A percentile compares a stretch with the other conserved stretches of the same genome.
Conservation (phyloP, 2,888 invertebrate species). For the Aleiodes testaceus region DNA sequence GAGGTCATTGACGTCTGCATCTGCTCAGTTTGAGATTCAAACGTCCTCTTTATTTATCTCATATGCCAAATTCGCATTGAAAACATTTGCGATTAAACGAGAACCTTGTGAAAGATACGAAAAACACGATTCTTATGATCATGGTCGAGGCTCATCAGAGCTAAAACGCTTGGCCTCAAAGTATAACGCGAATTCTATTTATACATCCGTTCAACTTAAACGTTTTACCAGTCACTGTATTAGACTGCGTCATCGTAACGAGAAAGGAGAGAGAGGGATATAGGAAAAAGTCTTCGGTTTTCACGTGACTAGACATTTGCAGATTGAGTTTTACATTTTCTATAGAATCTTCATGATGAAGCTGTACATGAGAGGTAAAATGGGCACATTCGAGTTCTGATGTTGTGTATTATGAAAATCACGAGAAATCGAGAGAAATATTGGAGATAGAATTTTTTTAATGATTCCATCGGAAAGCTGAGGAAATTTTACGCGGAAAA, state of each 20-base stretch:
- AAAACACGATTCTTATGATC: conserved; percentile 14
- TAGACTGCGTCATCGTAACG: too few relatives aligned
- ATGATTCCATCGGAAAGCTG: too few relatives aligned
- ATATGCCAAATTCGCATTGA: not conserved
- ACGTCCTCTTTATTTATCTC: not conserved
- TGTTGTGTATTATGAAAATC: too few relatives aligned
- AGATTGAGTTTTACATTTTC: conserved; percentile 48
- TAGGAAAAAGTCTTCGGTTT: conserved; percentile 46
- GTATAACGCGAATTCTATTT: conserved; percentile 48
- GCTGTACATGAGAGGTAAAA: too few relatives aligned
- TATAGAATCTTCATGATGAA: too few relatives aligned
- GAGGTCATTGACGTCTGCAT: conserved; percentile 9
- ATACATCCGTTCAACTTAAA: conserved; percentile 43
- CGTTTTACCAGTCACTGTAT: conserved; percentile 7
- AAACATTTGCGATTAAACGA: not conserved
- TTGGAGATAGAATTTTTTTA: too few relatives aligned
- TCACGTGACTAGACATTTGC: conserved; percentile 51
- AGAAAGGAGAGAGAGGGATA: not conserved
- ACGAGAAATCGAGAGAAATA: too few relatives aligned
- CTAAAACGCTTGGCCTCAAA: conserved; percentile 20
- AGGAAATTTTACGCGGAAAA: too few relatives aligned
- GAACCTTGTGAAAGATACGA: not conserved
- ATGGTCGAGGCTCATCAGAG: conserved; percentile 38
- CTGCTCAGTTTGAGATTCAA: not conserved
- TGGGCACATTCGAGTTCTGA: too few relatives aligned